phyloP scores from a whole-genome alignment of 1,140 invertebrate genomes.

The Ostrea denselamellosa region DNA sequence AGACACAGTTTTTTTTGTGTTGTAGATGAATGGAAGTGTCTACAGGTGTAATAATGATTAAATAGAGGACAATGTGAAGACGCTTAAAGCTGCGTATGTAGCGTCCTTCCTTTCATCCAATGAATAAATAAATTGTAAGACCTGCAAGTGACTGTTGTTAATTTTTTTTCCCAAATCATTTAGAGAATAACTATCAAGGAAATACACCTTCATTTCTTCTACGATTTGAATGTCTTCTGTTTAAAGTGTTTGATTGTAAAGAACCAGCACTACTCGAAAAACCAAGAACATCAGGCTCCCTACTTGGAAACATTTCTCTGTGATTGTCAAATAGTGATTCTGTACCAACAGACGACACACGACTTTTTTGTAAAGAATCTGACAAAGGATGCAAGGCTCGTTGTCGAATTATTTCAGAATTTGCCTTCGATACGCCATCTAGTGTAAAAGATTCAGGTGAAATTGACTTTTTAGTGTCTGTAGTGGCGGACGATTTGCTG shows the following conservation, averaged over 20 bases:
- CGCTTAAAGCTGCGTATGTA: no score
- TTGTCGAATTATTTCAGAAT: background rate
- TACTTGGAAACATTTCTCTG: background rate
- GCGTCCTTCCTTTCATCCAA: background rate
- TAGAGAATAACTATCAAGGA: background rate
- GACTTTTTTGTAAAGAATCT: background rate
- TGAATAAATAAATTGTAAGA: background rate
- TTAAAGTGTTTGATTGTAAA: background rate
- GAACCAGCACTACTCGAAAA: conserved; percentile 7
- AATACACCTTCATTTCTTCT: background rate
- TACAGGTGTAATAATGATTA: background rate
- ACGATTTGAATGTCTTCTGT: background rate
- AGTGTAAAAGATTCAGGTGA: background rate
- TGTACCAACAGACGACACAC: background rate
- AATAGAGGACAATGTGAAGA: background rate
- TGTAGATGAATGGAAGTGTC: background rate
- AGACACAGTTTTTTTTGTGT: background rate
- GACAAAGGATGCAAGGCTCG: background rate
- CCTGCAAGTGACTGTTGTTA: background rate
- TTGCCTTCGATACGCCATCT: background rate
- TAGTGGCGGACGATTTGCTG: background rate
- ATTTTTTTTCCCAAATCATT: background rate
- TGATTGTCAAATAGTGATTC: background rate
- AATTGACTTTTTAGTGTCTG: background rate
- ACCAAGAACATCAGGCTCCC: background rate